Evolutionary conservation across 2,113 vertebrate genomes (phyloP).

Genomic region (Neolamprologus devosi): DNA sequence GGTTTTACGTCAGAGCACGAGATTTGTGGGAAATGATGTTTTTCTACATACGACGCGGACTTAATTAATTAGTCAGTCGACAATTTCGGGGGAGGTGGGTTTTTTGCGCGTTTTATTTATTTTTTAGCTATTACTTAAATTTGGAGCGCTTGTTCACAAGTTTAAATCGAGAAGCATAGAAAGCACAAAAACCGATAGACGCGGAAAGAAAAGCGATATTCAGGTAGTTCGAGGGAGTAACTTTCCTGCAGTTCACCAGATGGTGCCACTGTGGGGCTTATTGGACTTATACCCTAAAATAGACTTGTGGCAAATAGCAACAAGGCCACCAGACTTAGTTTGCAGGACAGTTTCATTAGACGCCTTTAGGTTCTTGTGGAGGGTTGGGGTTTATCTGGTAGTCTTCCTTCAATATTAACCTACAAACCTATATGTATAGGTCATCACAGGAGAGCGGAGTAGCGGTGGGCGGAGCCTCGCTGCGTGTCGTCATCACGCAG

Average conservation of each 20-base stretch:
- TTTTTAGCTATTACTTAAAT: neutral
- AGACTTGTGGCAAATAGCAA: neutral
- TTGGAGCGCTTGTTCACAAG: neutral
- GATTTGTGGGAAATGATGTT: constrained; percentile 25
- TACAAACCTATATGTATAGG: neutral
- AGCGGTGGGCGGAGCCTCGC: constrained; percentile 45
- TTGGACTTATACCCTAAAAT: neutral
- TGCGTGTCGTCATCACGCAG: constrained; percentile 47
- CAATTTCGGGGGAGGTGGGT: neutral
- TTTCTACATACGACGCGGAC: neutral
- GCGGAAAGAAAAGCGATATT: neutral
- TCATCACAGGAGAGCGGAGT: too few species aligned
- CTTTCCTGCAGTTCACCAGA: constrained; percentile 36
- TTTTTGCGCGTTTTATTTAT: neutral
- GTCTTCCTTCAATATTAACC: neutral
- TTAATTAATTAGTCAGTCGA: neutral
- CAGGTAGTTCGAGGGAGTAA: neutral
- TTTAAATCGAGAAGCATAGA: neutral
- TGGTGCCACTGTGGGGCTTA: constrained; percentile 42
- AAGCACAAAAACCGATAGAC: neutral
- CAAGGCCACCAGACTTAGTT: neutral
- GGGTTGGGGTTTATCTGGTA: neutral
- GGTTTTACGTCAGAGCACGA: constrained; percentile 3
- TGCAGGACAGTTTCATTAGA: neutral
- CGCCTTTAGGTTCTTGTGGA: neutral